Base-by-base conservation (phyloP, 2,888 invertebrate species). In the Torymus tubicola region DNA sequence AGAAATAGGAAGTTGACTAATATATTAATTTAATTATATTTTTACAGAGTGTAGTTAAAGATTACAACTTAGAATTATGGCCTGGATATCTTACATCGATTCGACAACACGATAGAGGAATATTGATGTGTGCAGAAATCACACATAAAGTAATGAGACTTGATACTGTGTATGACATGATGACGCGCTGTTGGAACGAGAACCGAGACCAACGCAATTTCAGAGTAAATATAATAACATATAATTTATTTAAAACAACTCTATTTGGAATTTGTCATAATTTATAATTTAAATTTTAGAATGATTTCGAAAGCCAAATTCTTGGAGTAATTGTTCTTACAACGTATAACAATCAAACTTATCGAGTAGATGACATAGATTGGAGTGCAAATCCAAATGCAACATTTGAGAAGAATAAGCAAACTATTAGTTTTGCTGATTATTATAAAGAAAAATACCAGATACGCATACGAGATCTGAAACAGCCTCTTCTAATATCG, bases 11-110 rank as follows among this genome's bases (percentile, higher is more conserved):
- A 3, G 0, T 31, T 31, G 0, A 31, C 3, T 31, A 31, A 31
- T 31, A 31, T 31, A 2, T 31, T 31, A 31, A 31, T 2, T 31
- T 2, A 31, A 31, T 31, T 31, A 31, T 31, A 31, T 31, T 81
- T 77, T 87, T 91, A 31, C 86, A 94, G 94, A 90, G 94, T 69
- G 91, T 93, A 52, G 91, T 96, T 0, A 92, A 92, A 0, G 93
- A 95, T 57, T 93, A 92, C 82, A 93, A 92, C 67, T 87, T 96
- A 14, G 94, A 96, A 86, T 89, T 96, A 0, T 96, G 96, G 96
- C 96, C 96, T 0, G 96, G 96, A 0, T 96, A 95, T 84, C 92
- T 94, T 24, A 96, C 97, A 0, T 95, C 96, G 0, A 96, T 97
- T 42, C 93, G 96, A 0, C 95, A 96, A 83, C 95, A 96, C 87